These are phyloP conservation scores for Heliornis fulica DNA, from an alignment of 2,113 vertebrate genomes.

Conservation along the genomic window DNA sequence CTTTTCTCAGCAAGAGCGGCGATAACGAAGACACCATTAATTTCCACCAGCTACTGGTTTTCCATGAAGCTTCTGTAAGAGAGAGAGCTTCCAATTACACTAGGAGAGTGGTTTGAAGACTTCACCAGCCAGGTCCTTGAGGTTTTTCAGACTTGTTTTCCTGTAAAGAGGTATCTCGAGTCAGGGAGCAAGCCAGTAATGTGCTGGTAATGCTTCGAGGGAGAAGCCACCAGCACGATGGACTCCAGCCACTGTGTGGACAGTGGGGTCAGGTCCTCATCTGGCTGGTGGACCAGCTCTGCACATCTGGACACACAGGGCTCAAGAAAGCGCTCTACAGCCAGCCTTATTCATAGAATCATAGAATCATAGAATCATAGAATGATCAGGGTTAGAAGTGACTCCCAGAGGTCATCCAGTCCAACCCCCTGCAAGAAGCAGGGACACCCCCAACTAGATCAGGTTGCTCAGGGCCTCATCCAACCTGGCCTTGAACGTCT, in stretches of 20 bases:
- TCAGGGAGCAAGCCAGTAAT: background rate
- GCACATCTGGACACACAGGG: background rate
- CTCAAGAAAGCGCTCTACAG: background rate
- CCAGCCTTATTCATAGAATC: no score
- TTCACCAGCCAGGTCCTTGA: background rate
- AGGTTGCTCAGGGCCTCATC: no score
- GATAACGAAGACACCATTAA: background rate
- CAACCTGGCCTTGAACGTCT: no score
- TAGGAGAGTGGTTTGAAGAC: background rate
- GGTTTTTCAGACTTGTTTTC: background rate
- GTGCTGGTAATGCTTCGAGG: accelerated
- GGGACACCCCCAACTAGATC: no score
- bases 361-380: no score
- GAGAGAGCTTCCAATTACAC: background rate
- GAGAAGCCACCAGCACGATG: background rate
- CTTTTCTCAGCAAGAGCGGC: background rate
- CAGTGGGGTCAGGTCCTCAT: accelerated
- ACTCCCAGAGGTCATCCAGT: no score
- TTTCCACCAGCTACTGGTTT: background rate
- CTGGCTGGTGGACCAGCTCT: accelerated
- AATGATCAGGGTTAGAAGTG: no score
- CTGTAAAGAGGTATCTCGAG: background rate
- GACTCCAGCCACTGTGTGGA: background rate
- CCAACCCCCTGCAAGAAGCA: no score
- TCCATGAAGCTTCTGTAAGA: background rate